phyloP scores from a whole-genome alignment of 2,888 invertebrate species.

The Lissonota sp. region DNA sequence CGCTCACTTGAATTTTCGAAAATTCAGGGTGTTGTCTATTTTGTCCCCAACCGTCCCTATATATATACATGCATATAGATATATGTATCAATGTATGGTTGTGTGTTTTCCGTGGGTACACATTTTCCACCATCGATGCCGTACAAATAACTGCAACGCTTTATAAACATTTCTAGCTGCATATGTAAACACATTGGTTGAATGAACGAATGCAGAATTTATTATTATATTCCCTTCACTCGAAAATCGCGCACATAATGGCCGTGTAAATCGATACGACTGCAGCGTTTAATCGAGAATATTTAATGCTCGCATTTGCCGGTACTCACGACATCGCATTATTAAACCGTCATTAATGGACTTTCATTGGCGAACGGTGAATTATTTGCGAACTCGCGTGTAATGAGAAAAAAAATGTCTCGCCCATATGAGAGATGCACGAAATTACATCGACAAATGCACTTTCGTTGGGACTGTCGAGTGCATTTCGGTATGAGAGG shows the following conservation, averaged over 20 bases:
- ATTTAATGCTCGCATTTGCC: constrained; percentile 25
- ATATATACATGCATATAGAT: no score
- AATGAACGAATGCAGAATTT: constrained; percentile 33
- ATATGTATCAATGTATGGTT: no score
- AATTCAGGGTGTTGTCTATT: no score
- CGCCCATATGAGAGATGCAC: neutral
- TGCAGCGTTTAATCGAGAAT: constrained; percentile 38
- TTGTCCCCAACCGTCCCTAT: no score
- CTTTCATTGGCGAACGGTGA: constrained; percentile 16
- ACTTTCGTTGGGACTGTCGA: neutral
- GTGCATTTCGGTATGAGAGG: neutral
- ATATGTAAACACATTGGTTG: neutral
- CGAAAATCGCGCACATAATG: constrained; percentile 17
- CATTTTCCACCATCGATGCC: constrained; percentile 22
- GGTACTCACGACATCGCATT: neutral
- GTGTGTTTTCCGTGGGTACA: constrained; percentile 1
- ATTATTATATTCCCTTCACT: constrained; percentile 53
- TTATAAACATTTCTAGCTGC: constrained; percentile 3
- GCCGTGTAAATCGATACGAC: constrained; percentile 24
- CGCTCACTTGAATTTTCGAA: no score
- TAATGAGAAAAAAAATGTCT: neutral
- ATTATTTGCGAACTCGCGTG: neutral
- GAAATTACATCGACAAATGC: constrained; percentile 1
- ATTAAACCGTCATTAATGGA: neutral
- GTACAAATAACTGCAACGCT: constrained; percentile 31